Evolutionary conservation across 1,140 invertebrate genomes (phyloP).

Genomic region (Hesperophylax magnus): DNA sequence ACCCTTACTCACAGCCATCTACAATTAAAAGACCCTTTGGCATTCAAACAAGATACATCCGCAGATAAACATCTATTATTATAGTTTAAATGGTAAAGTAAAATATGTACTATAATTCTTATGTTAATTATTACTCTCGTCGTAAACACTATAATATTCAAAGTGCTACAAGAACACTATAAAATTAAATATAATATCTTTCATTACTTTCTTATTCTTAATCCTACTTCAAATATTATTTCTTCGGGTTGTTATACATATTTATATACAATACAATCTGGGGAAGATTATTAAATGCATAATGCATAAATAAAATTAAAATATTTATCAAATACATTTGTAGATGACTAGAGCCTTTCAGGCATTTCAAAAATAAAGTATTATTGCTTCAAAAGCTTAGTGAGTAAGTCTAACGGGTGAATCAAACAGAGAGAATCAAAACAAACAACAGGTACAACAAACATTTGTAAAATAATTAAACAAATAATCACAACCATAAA

Average conservation of each 20-base stretch:
- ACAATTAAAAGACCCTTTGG: constrained; percentile 47
- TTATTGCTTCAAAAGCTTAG: constrained; percentile 57
- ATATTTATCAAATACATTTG: constrained; percentile 16
- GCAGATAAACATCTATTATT: constrained; percentile 33
- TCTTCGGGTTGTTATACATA: not conserved
- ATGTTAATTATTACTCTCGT: constrained; percentile 50
- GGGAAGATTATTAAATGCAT: not conserved
- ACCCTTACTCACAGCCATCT: constrained; percentile 52
- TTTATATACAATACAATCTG: constrained; percentile 28
- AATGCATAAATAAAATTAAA: constrained; percentile 6
- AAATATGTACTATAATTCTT: constrained; percentile 42
- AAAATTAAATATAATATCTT: constrained; percentile 32
- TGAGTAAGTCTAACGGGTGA: constrained; percentile 52
- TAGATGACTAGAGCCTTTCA: constrained; percentile 48
- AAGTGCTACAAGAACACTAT: constrained; percentile 33
- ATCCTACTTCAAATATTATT: not conserved
- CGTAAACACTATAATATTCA: constrained; percentile 26
- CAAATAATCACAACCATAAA: constrained; percentile 43
- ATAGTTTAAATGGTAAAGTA: constrained; percentile 35
- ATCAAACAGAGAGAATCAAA: constrained; percentile 6
- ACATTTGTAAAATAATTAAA: constrained; percentile 28
- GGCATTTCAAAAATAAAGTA: constrained; percentile 46
- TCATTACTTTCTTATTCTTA: constrained; percentile 22
- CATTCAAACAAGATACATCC: constrained; percentile 40
- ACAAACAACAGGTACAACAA: constrained; percentile 12